phyloP scores from a whole-genome alignment of 1,140 invertebrate genomes.

The Chironomus tepperi region DNA sequence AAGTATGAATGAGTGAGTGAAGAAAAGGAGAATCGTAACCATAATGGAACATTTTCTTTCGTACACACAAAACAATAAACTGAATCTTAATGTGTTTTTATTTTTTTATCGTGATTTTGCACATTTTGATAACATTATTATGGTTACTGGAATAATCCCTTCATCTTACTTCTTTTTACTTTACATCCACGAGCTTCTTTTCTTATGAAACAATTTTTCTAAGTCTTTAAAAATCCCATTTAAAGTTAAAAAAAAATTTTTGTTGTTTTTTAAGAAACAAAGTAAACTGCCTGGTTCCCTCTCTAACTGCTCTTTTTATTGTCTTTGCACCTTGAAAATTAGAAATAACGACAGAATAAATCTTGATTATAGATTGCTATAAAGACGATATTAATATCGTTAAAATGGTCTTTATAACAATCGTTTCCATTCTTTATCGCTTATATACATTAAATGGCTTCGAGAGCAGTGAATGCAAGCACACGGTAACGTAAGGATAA shows the following conservation, averaged over 20 bases:
- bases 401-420: not conserved
- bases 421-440: not conserved
- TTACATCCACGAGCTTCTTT: too few species aligned
- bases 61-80: conserved; percentile 12
- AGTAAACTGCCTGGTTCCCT: too few species aligned
- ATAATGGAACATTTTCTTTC: not conserved
- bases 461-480: not conserved
- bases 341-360: conserved; percentile 14
- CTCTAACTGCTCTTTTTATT: not conserved
- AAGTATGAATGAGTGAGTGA: too few species aligned
- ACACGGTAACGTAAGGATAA: too few species aligned
- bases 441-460: not conserved
- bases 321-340: conserved; percentile 8
- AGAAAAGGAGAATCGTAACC: not conserved
- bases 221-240: too few species aligned
- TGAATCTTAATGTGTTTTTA: not conserved
- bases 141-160: not conserved
- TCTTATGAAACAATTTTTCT: too few species aligned
- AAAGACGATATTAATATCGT: conserved; percentile 8
- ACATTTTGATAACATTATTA: conserved; percentile 19
- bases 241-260: too few species aligned
- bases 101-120: conserved; percentile 20
- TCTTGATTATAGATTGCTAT: conserved; percentile 9
- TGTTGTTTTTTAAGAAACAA: too few species aligned
- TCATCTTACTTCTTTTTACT: too few species aligned